Evolutionary conservation across 2,113 vertebrate species (phyloP).

Genomic region (Ptyas mucosa): DNA sequence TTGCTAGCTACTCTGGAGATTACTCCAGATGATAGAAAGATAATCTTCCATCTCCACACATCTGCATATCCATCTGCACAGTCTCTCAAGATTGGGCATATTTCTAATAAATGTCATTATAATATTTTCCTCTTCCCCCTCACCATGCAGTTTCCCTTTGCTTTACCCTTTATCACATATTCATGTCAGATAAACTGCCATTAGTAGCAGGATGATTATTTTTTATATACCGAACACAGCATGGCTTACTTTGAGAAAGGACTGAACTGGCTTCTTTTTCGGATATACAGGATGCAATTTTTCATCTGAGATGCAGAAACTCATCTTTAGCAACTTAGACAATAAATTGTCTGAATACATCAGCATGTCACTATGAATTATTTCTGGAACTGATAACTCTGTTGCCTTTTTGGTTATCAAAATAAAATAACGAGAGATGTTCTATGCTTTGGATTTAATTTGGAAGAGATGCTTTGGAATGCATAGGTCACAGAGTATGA

Average conservation of each 20-base stretch:
- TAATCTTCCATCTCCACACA: slow-evolving; percentile 52
- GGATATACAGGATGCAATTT: slow-evolving; percentile 33
- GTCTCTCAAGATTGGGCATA: slow-evolving; percentile 56
- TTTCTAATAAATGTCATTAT: slow-evolving; percentile 59
- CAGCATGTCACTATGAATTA: not conserved
- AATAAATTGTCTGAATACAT: not conserved
- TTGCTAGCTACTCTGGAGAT: slow-evolving; percentile 60
- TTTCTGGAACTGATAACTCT: not conserved
- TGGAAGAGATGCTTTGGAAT: not conserved
- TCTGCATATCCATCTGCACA: slow-evolving; percentile 62
- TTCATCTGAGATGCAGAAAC: slow-evolving; percentile 39
- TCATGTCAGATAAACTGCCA: slow-evolving; percentile 45
- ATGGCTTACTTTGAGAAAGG: slow-evolving; percentile 28
- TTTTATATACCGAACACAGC: slow-evolving; percentile 28
- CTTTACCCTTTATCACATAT: slow-evolving; percentile 48
- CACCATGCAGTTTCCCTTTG: slow-evolving; percentile 1
- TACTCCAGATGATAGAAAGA: slow-evolving; percentile 54
- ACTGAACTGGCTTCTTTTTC: slow-evolving; percentile 38
- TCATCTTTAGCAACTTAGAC: slow-evolving; percentile 32
- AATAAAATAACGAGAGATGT: not conserved
- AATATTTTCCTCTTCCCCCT: slow-evolving; percentile 31
- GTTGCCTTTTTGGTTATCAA: not conserved
- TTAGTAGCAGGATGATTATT: slow-evolving; percentile 43
- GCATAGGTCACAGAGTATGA: not conserved
- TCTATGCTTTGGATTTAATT: not conserved